These are phyloP conservation scores for Paramormyrops hopkinsi DNA, from an alignment of 2,797 vertebrate species.

Conservation along the genomic window DNA sequence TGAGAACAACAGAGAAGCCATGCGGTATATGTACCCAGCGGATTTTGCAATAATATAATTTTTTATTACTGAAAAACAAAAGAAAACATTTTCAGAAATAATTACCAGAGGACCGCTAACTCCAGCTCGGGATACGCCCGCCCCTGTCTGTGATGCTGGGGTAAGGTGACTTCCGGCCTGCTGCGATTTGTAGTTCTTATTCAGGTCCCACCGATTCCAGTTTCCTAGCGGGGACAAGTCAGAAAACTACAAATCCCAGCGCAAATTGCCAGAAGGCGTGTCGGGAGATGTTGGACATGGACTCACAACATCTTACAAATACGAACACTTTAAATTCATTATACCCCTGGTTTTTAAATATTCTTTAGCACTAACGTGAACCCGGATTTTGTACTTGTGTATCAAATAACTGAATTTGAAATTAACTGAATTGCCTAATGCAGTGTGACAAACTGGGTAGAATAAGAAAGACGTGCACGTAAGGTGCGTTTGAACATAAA, in stretches of 20 bases:
- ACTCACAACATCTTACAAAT: not conserved
- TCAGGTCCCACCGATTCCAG: not conserved
- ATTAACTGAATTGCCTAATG: not conserved
- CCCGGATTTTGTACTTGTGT: not conserved
- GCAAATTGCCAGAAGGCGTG: not conserved
- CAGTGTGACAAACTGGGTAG: not conserved
- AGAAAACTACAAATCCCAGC: constrained; percentile 16
- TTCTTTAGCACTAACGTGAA: not conserved
- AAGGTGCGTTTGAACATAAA: not conserved
- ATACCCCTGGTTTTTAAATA: not conserved
- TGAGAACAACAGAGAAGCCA: not conserved
- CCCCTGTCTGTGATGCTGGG: not conserved
- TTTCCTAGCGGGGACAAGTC: not conserved
- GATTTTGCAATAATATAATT: not conserved
- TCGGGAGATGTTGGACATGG: not conserved
- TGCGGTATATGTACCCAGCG: not conserved
- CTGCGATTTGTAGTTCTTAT: constrained; percentile 19
- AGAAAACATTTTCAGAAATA: constrained; percentile 2
- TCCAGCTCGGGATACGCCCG: constrained; percentile 22
- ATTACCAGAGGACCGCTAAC: constrained; percentile 23
- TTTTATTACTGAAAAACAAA: not conserved
- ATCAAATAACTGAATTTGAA: not conserved
- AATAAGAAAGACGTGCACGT: not conserved
- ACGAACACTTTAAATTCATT: not conserved
- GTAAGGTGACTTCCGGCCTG: not conserved